Base-by-base conservation (phyloP, 2,797 vertebrate species). In the Cryptoprocta ferox region DNA sequence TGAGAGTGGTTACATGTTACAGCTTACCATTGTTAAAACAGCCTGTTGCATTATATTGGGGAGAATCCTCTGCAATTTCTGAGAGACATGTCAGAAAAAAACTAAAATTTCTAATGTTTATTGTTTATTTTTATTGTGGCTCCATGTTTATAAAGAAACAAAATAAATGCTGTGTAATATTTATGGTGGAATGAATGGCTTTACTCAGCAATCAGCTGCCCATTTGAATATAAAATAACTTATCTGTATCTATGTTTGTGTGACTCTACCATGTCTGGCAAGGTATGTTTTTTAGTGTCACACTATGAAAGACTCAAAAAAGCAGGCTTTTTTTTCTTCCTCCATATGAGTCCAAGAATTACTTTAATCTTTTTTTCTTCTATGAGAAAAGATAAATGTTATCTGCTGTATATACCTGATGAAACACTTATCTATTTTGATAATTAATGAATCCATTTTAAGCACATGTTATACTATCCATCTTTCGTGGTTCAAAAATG, bases 341-440 rank as follows among this genome's bases (percentile, higher is more conserved):
- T 91, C 97, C 98, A 78, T 97, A 98, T 98, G 90, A 97, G 95
- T 97, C 92, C 96, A 98, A 98, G 97, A 99, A 98, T 98, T 98
- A 98, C 98, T 99, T 99, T 98, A 98, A 99, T 98, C 98, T 98
- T 98, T 76, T 75, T 98, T 84, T 97, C 96, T 98, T 96, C 97
- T 98, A 98, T 98, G 97, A 98, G 98, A 97, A 98, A 98, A 99
- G 98, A 99, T 99, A 99, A 98, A 98, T 98, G 97, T 97, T 99
- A 99, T 99, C 98, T 98, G 97, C 98, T 99, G 98, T 99, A 98
- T 99, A 99, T 99, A 99, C 98, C 98, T 98, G 99, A 99, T 99
- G 99, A 99, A 99, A 99, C 98, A 97, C 99, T 99, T 99, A 99
- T 99, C 99, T 99, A 97, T 91, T 98, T 97, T 98, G 97, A 98